Conservation (phyloP, 2,888 invertebrate genomes). For the Callyntrura guangdongensis region DNA sequence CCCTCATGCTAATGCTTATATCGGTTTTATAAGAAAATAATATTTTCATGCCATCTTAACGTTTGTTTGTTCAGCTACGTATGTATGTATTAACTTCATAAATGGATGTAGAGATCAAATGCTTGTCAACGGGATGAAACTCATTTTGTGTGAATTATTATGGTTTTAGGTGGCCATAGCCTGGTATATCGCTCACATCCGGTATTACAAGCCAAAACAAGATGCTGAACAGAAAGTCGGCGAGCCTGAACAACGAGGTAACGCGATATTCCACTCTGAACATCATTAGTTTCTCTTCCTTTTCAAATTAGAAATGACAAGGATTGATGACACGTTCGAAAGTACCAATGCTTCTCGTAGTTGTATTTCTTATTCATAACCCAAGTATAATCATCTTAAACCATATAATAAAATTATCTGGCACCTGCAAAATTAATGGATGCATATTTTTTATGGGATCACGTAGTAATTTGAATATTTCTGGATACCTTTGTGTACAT, state of each 20-base stretch:
- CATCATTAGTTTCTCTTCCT: conserved; percentile 70
- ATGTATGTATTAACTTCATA: background rate
- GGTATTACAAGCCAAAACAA: conserved; percentile 76
- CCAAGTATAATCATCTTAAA: background rate
- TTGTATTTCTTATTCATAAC: conserved; percentile 44
- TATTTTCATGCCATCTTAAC: no score
- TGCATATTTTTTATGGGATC: conserved; percentile 40
- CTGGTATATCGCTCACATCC: conserved; percentile 77
- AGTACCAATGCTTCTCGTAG: conserved; percentile 36
- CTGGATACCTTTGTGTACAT: conserved; percentile 66
- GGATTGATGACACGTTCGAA: conserved; percentile 60
- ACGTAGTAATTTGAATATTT: conserved; percentile 55
- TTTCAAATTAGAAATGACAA: conserved; percentile 72
- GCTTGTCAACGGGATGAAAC: background rate
- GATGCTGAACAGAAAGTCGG: conserved; percentile 70
- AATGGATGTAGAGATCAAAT: background rate
- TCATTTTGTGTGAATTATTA: conserved; percentile 39
- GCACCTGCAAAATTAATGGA: conserved; percentile 35
- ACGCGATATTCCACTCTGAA: conserved; percentile 62
- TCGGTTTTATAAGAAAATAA: background rate
- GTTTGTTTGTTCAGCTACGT: no score
- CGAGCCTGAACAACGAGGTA: conserved; percentile 76
- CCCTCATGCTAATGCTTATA: no score
- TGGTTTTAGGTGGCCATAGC: conserved; percentile 77
- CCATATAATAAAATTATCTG: background rate